Conservation (phyloP, 2,797 vertebrate genomes). For the Phrynocephalus vlangalii region DNA sequence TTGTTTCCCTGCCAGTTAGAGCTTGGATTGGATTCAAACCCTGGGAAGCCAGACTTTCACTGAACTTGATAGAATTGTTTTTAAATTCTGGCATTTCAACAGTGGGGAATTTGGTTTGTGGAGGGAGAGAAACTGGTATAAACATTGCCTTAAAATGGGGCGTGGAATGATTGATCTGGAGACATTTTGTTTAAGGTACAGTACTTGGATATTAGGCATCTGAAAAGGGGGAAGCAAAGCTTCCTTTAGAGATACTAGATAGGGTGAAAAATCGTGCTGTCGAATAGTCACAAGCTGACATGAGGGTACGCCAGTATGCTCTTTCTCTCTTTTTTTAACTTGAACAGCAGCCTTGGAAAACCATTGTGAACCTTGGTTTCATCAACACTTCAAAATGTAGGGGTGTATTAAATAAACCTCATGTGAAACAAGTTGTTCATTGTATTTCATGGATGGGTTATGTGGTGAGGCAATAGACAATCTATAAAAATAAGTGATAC, state of each 20-base stretch:
- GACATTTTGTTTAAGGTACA: neutral
- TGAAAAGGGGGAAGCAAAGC: neutral
- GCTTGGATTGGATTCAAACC: neutral
- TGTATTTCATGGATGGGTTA: neutral
- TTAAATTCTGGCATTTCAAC: slow-evolving; percentile 6
- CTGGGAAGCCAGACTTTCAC: slow-evolving; percentile 1
- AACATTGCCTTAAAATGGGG: neutral
- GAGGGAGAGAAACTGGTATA: neutral
- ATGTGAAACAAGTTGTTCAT: neutral
- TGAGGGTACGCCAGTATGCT: slow-evolving; percentile 5
- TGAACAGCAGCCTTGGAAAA: neutral
- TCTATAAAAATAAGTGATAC: neutral
- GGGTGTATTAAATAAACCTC: neutral
- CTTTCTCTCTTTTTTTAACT: slow-evolving; percentile 29
- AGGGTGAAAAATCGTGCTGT: slow-evolving; percentile 16
- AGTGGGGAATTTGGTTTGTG: neutral
- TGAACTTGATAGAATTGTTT: neutral
- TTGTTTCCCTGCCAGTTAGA: slow-evolving; percentile 19
- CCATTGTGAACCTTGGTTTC: neutral
- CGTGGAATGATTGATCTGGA: neutral
- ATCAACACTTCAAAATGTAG: slow-evolving; percentile 6
- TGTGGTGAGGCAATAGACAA: neutral
- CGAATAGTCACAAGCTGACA: slow-evolving; percentile 7
- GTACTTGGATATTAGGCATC: neutral
- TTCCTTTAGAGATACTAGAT: slow-evolving; percentile 29